Evolutionary conservation across 2,113 vertebrate genomes (phyloP).

Genomic region (Mohoua ochrocephala): DNA sequence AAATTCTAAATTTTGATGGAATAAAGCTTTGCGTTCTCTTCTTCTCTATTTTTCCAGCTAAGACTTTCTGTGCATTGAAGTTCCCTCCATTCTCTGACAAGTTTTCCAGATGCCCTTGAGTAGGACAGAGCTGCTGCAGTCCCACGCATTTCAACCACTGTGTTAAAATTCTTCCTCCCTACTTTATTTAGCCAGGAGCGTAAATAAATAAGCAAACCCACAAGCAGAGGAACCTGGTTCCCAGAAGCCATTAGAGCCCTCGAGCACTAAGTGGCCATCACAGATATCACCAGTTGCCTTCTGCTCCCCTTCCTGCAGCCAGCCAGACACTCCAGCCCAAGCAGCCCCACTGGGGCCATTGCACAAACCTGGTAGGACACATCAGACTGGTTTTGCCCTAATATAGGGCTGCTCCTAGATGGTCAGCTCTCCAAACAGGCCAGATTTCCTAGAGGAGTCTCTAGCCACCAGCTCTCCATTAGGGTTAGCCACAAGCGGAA

Average conservation of each 20-base stretch:
- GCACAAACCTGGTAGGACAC: not conserved
- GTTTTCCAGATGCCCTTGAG: not conserved
- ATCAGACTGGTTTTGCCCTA: not conserved
- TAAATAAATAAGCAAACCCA: conserved; percentile 18
- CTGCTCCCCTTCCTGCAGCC: conserved; percentile 23
- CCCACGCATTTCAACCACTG: not conserved
- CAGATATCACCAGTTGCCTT: not conserved
- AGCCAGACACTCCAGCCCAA: not conserved
- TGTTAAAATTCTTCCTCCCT: conserved; percentile 22
- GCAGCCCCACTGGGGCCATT: not conserved
- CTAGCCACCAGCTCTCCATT: conserved; percentile 36
- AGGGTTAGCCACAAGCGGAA: conserved; percentile 56
- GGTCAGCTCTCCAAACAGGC: not conserved
- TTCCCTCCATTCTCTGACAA: not conserved
- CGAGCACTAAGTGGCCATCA: not conserved
- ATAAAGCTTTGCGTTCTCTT: not conserved
- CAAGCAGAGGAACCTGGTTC: not conserved
- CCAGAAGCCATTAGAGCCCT: conserved; percentile 12
- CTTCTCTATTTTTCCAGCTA: not conserved
- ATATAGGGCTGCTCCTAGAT: not conserved
- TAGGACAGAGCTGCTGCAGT: not conserved
- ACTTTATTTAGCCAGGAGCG: not conserved
- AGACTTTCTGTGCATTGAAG: not conserved
- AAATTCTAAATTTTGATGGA: not conserved
- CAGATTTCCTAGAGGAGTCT: not conserved